Conservation (phyloP, 2,113 vertebrate genomes). For the Gymnobelideus leadbeateri region DNA sequence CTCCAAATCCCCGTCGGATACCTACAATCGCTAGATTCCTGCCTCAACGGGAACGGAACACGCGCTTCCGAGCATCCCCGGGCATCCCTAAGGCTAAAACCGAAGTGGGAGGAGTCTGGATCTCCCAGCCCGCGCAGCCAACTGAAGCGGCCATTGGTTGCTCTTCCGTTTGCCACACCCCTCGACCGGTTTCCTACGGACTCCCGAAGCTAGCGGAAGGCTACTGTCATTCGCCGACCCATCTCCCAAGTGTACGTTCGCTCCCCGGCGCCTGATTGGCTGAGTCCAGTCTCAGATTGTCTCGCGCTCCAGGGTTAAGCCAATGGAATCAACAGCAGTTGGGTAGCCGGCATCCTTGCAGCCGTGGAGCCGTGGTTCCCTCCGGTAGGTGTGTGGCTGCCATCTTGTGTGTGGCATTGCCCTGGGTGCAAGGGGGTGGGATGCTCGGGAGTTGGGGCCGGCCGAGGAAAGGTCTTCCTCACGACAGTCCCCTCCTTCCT, state of each 20-base stretch:
- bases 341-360: neutral
- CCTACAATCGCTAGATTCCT: neutral
- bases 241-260: fast-evolving
- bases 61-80: neutral
- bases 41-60: slow-evolving; percentile 2
- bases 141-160: neutral
- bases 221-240: fast-evolving
- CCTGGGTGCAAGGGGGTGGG: too few relatives aligned
- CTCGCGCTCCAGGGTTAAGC: slow-evolving; percentile 51
- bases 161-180: too few relatives aligned
- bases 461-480: neutral
- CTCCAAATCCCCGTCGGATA: neutral
- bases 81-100: neutral
- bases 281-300: neutral
- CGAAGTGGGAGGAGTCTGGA: neutral
- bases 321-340: slow-evolving; percentile 59
- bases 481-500: neutral
- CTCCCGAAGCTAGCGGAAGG: neutral
- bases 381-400: slow-evolving; percentile 58
- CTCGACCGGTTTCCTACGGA: neutral
- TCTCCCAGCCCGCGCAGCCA: neutral
- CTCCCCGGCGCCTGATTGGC: slow-evolving; percentile 58
- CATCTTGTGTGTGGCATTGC: slow-evolving; percentile 63
- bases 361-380: slow-evolving; percentile 50
- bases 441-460: neutral